These are phyloP conservation scores for Cepaea nemoralis DNA, from an alignment of 1,140 invertebrate genomes.

Conservation along the genomic window DNA sequence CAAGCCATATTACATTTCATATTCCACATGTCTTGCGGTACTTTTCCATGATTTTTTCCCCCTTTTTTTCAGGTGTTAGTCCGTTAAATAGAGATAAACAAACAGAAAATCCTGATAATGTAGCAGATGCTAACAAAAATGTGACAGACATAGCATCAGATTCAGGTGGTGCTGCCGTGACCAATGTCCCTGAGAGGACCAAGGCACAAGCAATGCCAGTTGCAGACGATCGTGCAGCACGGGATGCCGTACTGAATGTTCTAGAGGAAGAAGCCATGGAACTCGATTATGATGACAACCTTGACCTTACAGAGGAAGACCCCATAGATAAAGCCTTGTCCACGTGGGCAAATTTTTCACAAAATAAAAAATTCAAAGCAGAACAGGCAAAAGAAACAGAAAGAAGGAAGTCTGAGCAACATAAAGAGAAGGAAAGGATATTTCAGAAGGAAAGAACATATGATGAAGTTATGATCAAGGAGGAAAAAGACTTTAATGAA, in stretches of 20 bases:
- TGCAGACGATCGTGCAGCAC: not conserved
- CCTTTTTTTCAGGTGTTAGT: slow-evolving; percentile 1
- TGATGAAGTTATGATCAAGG: slow-evolving; percentile 10
- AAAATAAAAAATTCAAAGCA: slow-evolving; percentile 24
- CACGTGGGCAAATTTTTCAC: slow-evolving; percentile 17
- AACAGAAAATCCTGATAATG: slow-evolving; percentile 41
- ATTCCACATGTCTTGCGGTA: too few species aligned
- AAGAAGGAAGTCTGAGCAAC: not conserved
- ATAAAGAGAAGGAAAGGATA: slow-evolving; percentile 12
- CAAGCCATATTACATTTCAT: too few species aligned
- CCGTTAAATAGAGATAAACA: slow-evolving; percentile 3
- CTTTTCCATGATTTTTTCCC: not conserved
- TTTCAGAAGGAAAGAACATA: slow-evolving; percentile 6
- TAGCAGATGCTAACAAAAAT: slow-evolving; percentile 70
- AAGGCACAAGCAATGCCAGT: slow-evolving; percentile 1
- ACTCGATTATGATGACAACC: slow-evolving; percentile 50
- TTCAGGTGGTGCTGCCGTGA: not conserved
- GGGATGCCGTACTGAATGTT: not conserved
- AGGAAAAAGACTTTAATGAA: slow-evolving; percentile 30
- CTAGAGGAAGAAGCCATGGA: slow-evolving; percentile 49
- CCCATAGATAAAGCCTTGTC: slow-evolving; percentile 23
- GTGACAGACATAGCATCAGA: slow-evolving; percentile 12
- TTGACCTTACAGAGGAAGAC: slow-evolving; percentile 49
- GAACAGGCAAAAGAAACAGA: not conserved
- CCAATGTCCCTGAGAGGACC: not conserved